Evolutionary conservation across 2,797 vertebrate species (phyloP), one percentile per base, ranked within the genome.

Genomic region (Chanos chanos): DNA sequence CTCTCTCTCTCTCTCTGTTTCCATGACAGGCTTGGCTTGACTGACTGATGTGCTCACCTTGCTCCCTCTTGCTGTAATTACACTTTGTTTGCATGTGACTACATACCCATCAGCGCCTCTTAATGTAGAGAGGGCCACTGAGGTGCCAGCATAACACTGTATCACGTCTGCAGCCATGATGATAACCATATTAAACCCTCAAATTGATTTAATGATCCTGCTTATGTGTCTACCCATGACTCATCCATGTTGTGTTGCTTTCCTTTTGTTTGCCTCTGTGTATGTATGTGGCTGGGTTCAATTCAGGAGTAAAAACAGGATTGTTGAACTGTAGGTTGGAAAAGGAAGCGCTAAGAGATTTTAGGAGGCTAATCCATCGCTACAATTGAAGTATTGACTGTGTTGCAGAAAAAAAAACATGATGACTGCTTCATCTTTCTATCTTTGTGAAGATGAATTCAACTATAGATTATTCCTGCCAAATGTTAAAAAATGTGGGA

Each of bases 121-220:
- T 71, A 68, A 75, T 75, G 61, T 36, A 49, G 57, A 58, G 61
- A 65, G 65, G 68, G 72, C 68, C 72, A 60, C 64, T 25, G 44
- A 57, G 64, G 56, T 51, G 67, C 61, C 48, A 43, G 12, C 58
- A 61, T 68, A 63, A 57, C 68, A 53, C 22, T 64, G 64, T 40
- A 61, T 67, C 55, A 68, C 52, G 58, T 43, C 57, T 36, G 47
- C 37, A 10, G 34, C 49, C 50, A 5, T 19, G 19, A 37, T 44
- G 68, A 71, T 71, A 70, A 70, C 55, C 31, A 52, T 53, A 64
- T 68, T 53, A 64, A 66, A 61, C 64, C 47, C 25, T 31, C 40
- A 4, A 37, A 40, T 37, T 56, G 52, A 57, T 68, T 24, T 52
- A 51, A 56, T 37, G 51, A 56, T 52, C 58, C 65, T 61, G 61